Conservation (phyloP, 2,888 invertebrate species). For the Heliconius ethilla region DNA sequence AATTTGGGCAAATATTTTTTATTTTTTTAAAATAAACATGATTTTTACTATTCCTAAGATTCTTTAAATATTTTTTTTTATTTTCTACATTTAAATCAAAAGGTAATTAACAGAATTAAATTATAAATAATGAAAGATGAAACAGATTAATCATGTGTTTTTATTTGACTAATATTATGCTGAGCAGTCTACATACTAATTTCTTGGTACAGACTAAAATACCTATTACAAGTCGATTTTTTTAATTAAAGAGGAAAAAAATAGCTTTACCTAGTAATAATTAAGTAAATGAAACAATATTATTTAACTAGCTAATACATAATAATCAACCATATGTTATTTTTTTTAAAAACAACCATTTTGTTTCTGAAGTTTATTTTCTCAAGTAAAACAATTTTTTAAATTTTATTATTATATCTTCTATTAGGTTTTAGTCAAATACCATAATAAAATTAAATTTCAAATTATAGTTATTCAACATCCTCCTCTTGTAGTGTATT, state of each 20-base stretch:
- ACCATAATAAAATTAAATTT: slow-evolving; percentile 34
- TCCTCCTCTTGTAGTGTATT: slow-evolving; percentile 72
- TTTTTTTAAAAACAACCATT: neutral
- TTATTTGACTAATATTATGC: slow-evolving; percentile 22
- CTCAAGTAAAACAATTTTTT: neutral
- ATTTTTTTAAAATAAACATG: neutral
- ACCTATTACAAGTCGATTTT: slow-evolving; percentile 10
- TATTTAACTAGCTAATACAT: neutral
- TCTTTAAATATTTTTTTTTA: neutral
- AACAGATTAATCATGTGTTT: slow-evolving; percentile 17
- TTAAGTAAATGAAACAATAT: neutral
- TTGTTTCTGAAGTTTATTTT: neutral
- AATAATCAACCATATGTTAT: neutral
- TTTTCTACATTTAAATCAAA: neutral
- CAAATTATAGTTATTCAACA: slow-evolving; percentile 62
- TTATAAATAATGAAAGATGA: slow-evolving; percentile 19
- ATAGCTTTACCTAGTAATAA: neutral
- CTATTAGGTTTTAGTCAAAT: slow-evolving; percentile 24
- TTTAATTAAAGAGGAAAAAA: neutral
- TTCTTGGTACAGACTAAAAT: slow-evolving; percentile 11
- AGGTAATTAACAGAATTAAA: slow-evolving; percentile 13
- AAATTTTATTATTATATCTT: neutral
- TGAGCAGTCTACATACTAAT: slow-evolving; percentile 11
- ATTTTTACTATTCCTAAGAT: neutral
- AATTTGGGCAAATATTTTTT: neutral